Evolutionary conservation across 64 coral and sea anemone genomes (phyloP), one percentile per base, ranked within the genome.

Genomic region (Stichodactyla mertensii): DNA sequence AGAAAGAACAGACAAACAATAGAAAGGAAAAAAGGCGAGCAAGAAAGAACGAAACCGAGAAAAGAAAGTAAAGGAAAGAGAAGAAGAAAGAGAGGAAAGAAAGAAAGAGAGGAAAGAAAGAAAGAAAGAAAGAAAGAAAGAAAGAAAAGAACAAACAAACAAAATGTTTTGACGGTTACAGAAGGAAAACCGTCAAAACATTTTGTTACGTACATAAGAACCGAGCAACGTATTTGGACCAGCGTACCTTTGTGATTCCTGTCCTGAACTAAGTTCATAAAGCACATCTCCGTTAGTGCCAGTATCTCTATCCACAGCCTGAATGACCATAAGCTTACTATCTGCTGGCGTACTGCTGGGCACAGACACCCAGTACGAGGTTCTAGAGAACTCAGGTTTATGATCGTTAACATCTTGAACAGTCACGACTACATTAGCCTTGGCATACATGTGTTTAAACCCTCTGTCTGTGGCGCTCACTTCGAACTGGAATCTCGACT

Each of bases 401-500:
- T 96, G 85, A 77, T 86, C 70, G 83, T 96, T 96, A 13, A 77
- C 86, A 66, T 96, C 94, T 26, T 61, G 19, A 55, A 96, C 86
- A 2, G 52, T 54, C 7, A 96, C 54, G 14, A 62, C 82, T 10
- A 96, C 87, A 77, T 53, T 10, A 31, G 94, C 85, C 20, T 88
- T 93, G 24, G 94, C 94, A 88, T 80, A 96, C 91, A 96, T 92
- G 57, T 96, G 55, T 28, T 62, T 54, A 51, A 93, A 92, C 45
- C 57, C 89, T 19, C 58, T 69, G 88, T 96, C 94, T 36, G 91
- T 96, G 5, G 94, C 94, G 57, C 91, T 91, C 13, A 96, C 94
- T 54, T 96, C 84, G 77, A 96, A 96, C 52, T 59, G 87, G 53
- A 57, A 93, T 5, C 52, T 87, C 26, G 26, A 53, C 4, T 60